Conservation (phyloP, 2,888 invertebrate genomes). For the Ennomos erosarius region DNA sequence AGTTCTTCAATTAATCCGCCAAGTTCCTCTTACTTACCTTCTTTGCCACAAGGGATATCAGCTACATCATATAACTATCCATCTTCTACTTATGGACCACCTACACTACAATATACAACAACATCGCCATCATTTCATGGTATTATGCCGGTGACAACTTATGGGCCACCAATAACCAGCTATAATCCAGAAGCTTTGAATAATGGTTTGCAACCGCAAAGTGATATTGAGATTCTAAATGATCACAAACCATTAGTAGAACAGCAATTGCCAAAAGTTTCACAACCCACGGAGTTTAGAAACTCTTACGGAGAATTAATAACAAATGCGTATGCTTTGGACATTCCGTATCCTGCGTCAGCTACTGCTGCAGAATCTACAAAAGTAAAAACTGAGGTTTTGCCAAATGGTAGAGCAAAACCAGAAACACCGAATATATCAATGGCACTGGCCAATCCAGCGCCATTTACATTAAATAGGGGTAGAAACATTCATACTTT, state of each 20-base stretch:
- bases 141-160: slow-evolving; percentile 51
- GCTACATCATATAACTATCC: slow-evolving; percentile 45
- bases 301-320: slow-evolving; percentile 80
- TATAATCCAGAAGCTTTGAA: slow-evolving; percentile 58
- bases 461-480: slow-evolving; percentile 74
- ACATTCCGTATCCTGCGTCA: slow-evolving; percentile 69
- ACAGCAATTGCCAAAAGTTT: slow-evolving; percentile 69
- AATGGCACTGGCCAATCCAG: slow-evolving; percentile 72
- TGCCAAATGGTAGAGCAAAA: slow-evolving; percentile 56
- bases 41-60: slow-evolving; percentile 46
- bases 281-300: slow-evolving; percentile 66
- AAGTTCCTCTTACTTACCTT: slow-evolving; percentile 45
- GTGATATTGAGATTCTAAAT: slow-evolving; percentile 57
- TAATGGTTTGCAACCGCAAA: slow-evolving; percentile 58
- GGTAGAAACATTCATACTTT: slow-evolving; percentile 80
- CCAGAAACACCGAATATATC: slow-evolving; percentile 58
- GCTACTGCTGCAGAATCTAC: slow-evolving; percentile 74
- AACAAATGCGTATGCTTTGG: slow-evolving; percentile 59
- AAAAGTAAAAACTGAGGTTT: slow-evolving; percentile 72
- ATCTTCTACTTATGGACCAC: slow-evolving; percentile 56
- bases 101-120: slow-evolving; percentile 48
- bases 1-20: slow-evolving; percentile 43
- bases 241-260: slow-evolving; percentile 54
- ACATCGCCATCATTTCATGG: slow-evolving; percentile 51
- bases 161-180: slow-evolving; percentile 54